Conservation (phyloP, 2,113 vertebrate species). For the Crypturellus undulatus region DNA sequence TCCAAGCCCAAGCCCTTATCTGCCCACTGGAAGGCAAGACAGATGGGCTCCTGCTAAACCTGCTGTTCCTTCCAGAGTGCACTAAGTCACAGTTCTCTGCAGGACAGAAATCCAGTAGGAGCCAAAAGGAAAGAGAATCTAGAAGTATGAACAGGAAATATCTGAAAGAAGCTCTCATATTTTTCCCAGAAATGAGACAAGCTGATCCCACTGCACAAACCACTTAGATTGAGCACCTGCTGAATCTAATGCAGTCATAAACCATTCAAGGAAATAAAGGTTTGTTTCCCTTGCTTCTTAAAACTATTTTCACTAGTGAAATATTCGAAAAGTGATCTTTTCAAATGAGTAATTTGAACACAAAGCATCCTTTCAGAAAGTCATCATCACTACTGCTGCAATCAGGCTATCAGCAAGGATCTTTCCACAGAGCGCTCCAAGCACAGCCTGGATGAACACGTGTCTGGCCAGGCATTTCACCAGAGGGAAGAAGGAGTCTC, state of each 20-base stretch:
- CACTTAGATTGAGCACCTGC: not conserved
- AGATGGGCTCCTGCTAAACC: not conserved
- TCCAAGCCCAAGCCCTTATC: not conserved
- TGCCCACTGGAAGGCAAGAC: not conserved
- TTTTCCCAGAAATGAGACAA: not conserved
- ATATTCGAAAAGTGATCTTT: not conserved
- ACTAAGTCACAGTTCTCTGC: not conserved
- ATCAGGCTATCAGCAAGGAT: not conserved
- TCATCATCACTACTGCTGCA: not conserved
- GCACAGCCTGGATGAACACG: not conserved
- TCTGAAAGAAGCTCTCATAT: not conserved
- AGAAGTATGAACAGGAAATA: not conserved
- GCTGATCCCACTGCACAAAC: not conserved
- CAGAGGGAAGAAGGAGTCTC: no score
- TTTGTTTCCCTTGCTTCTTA: not conserved
- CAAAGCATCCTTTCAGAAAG: not conserved
- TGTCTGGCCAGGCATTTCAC: not conserved
- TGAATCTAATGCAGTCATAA: not conserved
- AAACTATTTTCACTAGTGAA: not conserved
- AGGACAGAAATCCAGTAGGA: not conserved
- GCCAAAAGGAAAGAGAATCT: not conserved
- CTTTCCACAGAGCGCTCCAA: not conserved
- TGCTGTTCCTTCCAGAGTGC: not conserved
- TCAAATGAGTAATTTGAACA: not conserved
- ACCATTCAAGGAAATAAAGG: not conserved